Percentiles rank a stretch among this genome's conserved stretches.
phyloP scores from a whole-genome alignment of 92 coral and sea anemone genomes.

The Isaurus tuberculatus region DNA sequence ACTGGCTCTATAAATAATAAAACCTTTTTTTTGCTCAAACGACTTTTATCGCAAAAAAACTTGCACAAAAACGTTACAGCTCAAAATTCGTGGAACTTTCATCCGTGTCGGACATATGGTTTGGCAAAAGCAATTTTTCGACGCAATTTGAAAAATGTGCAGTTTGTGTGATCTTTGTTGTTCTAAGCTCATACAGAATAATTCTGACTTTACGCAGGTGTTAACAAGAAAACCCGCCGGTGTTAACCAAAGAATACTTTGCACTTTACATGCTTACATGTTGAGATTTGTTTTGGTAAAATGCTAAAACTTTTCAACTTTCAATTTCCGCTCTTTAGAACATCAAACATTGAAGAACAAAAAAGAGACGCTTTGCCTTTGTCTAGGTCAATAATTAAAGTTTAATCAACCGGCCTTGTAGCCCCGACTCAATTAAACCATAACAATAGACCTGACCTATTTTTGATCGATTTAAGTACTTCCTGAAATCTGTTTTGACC shows the following conservation, averaged over 20 bases:
- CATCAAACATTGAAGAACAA: conserved; percentile 53
- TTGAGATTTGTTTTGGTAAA: background rate
- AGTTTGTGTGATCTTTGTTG: background rate
- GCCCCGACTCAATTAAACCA: conserved; percentile 52
- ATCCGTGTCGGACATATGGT: background rate
- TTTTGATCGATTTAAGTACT: conserved; percentile 62
- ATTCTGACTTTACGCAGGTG: background rate
- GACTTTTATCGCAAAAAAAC: background rate
- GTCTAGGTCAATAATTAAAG: conserved; percentile 48
- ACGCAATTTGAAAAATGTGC: background rate
- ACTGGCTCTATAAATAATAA: background rate
- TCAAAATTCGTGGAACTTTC: background rate
- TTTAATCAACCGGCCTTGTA: conserved; percentile 45
- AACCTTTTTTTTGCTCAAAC: background rate
- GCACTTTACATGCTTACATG: background rate
- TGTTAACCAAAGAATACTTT: conserved; percentile 9
- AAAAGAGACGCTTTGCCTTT: conserved; percentile 53
- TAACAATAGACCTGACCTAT: conserved; percentile 54
- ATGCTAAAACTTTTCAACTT: conserved; percentile 27
- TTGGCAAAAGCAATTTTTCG: background rate
- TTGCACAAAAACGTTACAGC: background rate
- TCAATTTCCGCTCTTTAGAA: conserved; percentile 46
- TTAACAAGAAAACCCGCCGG: conserved; percentile 26
- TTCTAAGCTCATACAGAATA: background rate
- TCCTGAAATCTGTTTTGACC: conserved; percentile 55